These are phyloP conservation scores for Laspeyria flexula DNA, from an alignment of 2,888 invertebrate species.

Conservation along the genomic window DNA sequence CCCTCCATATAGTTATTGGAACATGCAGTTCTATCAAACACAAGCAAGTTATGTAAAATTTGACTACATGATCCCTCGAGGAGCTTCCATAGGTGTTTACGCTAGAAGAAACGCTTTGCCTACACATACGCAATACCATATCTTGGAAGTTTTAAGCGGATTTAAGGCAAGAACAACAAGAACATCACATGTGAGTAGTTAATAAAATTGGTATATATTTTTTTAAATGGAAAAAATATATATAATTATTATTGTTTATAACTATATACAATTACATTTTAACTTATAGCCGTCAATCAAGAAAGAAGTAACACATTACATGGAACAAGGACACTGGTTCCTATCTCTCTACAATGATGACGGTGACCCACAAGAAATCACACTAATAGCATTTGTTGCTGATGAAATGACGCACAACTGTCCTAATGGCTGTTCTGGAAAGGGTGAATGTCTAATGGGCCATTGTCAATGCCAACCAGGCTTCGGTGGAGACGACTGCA, in stretches of 20 bases:
- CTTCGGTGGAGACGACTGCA: constrained; percentile 98
- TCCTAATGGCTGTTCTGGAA: constrained; percentile 97
- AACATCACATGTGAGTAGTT: constrained; percentile 93
- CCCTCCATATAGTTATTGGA: constrained; percentile 98
- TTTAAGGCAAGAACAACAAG: constrained; percentile 94
- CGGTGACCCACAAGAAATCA: constrained; percentile 94
- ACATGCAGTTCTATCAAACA: constrained; percentile 98
- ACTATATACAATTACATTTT: too few relatives aligned
- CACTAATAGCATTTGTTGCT: constrained; percentile 93
- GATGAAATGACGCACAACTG: constrained; percentile 98
- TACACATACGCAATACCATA: constrained; percentile 98
- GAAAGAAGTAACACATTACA: constrained; percentile 96
- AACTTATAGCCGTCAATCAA: constrained; percentile 91
- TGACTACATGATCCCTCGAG: constrained; percentile 96
- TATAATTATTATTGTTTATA: too few relatives aligned
- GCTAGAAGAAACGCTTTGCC: constrained; percentile 97
- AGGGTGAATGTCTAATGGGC: constrained; percentile 97
- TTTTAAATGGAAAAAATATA: too few relatives aligned
- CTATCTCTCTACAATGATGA: constrained; percentile 98
- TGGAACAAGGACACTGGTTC: constrained; percentile 99
- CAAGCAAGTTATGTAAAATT: constrained; percentile 97
- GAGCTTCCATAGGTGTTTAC: constrained; percentile 97
- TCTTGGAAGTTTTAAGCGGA: constrained; percentile 96
- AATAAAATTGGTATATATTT: too few relatives aligned
- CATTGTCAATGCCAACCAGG: constrained; percentile 98